These are phyloP conservation scores for Carabus problematicus DNA, from an alignment of 2,888 invertebrate species.

Conservation along the genomic window DNA sequence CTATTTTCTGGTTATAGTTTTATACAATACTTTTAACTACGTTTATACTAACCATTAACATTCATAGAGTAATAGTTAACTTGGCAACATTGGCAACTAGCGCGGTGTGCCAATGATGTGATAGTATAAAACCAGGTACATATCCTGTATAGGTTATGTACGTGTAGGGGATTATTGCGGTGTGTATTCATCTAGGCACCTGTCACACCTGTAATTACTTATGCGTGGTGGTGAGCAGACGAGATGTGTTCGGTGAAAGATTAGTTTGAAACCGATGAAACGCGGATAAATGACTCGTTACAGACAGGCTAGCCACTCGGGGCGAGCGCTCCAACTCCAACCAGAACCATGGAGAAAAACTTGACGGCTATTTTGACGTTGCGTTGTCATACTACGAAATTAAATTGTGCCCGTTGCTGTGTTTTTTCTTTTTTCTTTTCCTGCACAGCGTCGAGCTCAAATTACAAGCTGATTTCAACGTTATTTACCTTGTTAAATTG, in stretches of 20 bases:
- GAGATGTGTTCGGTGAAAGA: constrained; percentile 30
- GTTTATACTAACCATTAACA: too few relatives aligned
- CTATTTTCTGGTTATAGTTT: too few relatives aligned
- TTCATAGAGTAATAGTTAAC: too few relatives aligned
- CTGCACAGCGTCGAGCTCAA: constrained; percentile 29
- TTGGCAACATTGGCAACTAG: too few relatives aligned
- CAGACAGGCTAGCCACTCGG: constrained; percentile 12
- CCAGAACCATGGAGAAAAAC: constrained; percentile 8
- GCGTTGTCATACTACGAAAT: constrained; percentile 38
- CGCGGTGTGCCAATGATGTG: too few relatives aligned
- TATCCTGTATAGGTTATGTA: too few relatives aligned
- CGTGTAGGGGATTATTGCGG: neutral
- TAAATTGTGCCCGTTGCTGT: constrained; percentile 19
- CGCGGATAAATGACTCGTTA: constrained; percentile 37
- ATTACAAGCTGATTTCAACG: constrained; percentile 40
- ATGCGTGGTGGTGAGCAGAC: constrained; percentile 23
- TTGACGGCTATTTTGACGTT: constrained; percentile 28
- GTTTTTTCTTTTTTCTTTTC: constrained; percentile 19
- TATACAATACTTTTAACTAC: too few relatives aligned
- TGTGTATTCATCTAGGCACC: constrained; percentile 16
- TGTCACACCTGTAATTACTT: constrained; percentile 36
- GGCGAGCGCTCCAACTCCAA: neutral
- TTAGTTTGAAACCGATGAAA: constrained; percentile 38
- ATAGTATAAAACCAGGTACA: too few relatives aligned
- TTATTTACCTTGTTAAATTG: constrained; percentile 41